phyloP scores from a whole-genome alignment of 2,113 vertebrate species.

The Hipposideros armiger region DNA sequence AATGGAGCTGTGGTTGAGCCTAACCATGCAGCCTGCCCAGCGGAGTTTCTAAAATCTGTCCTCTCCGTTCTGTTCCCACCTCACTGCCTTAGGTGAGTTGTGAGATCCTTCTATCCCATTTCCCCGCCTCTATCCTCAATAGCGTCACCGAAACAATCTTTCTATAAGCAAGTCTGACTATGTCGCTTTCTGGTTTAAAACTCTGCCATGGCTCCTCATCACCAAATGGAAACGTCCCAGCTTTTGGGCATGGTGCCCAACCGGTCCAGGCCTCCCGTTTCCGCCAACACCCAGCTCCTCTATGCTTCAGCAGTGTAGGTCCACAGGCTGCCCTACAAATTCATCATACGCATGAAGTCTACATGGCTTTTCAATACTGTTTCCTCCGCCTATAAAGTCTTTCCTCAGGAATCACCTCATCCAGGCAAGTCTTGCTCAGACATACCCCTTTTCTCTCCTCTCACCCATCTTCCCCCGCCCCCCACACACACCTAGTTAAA shows the following conservation, averaged over 20 bases:
- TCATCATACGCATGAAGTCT: background rate
- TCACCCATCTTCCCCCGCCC: background rate
- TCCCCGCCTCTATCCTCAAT: background rate
- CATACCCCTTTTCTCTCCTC: background rate
- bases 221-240: background rate
- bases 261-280: background rate
- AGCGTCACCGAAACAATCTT: background rate
- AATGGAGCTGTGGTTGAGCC: background rate
- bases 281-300: background rate
- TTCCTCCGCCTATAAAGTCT: background rate
- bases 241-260: background rate
- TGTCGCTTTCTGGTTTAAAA: background rate
- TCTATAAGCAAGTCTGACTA: background rate
- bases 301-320: background rate
- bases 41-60: background rate
- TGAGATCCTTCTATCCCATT: background rate
- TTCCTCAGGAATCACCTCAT: background rate
- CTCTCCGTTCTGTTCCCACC: background rate
- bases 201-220: background rate
- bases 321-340: background rate
- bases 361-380: background rate
- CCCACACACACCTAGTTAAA: background rate
- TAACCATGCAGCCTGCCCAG: background rate
- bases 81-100: background rate
- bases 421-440: background rate